Base-by-base conservation (phyloP, 2,113 vertebrate species). In the Antechinus flavipes region DNA sequence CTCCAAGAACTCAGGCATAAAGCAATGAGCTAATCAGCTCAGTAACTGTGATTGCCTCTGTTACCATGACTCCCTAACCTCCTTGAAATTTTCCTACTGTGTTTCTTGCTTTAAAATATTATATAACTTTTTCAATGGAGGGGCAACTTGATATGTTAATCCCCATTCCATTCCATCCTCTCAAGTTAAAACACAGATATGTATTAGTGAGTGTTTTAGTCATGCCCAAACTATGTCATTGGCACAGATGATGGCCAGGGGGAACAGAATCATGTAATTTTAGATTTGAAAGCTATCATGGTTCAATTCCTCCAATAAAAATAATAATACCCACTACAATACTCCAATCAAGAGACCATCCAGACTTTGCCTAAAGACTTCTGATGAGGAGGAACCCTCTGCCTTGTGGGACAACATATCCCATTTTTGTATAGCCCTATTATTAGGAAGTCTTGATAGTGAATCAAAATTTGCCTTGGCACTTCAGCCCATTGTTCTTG, bases 121-220 rank as follows among this genome's bases (percentile, higher is more conserved):
- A 84, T 42, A n/a, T 58, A 76, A 27, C 90, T 93, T 92, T 94
- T 94, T 68, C 90, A 93, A 10, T 91, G 91, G 58, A 90, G 93
- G 54, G 30, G 89, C 53, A 92, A 55, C 90, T 91, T 93, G 92
- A 91, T 95, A 52, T 93, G 92, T 91, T 90, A 16, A 90, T 91
- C 56, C 54, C 91, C 1, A 30, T 76, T 56, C 55, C 91, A 93
- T 94, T 93, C 30, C 35, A 84, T n/a, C 68, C n/a, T 42, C 12
- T 84, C 90, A 94, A 97, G 91, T 11, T 89, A 46, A 90, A 96
- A 97, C 94, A 22, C 50, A 93, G 47, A 89, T 42, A 50, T 7
- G 49, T 27, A 46, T 93, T n/a, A 30, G 26, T 68, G 54, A 93
- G 54, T 1, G 22, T 25, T 52, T 23, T 3, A 90, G 50, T 95